phyloP scores from a whole-genome alignment of 2,113 vertebrate species.

The Cheilinus undulatus region DNA sequence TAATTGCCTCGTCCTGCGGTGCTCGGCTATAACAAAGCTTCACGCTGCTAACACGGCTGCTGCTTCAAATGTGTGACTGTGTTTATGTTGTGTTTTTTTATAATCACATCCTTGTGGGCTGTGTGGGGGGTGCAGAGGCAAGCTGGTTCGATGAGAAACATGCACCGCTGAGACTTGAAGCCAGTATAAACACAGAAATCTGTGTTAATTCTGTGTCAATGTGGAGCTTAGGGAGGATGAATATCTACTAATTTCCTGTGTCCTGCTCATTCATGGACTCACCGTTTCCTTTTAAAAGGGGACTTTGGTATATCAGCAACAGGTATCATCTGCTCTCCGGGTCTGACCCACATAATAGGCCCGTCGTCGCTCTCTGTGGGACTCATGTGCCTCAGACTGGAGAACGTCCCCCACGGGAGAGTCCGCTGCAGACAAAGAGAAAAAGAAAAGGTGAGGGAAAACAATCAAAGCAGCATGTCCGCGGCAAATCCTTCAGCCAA shows the following conservation, averaged over 20 bases:
- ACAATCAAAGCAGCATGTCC: conserved; percentile 1
- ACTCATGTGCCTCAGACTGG: conserved; percentile 91
- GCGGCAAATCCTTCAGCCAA: background rate
- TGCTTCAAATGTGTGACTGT: conserved; percentile 41
- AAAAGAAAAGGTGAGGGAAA: background rate
- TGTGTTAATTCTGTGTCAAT: background rate
- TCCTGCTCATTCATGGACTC: conserved; percentile 5
- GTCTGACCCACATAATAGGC: conserved; percentile 98
- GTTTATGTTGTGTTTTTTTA: conserved; percentile 30
- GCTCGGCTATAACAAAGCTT: conserved; percentile 58
- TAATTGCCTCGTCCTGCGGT: conserved; percentile 47
- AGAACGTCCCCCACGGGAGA: conserved; percentile 95
- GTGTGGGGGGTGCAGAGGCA: background rate
- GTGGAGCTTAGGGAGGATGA: conserved; percentile 4
- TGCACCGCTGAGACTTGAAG: conserved; percentile 30
- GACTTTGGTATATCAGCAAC: conserved; percentile 99
- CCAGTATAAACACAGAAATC: conserved; percentile 32
- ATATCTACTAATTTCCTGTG: background rate
- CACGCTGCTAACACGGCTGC: conserved; percentile 13
- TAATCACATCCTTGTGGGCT: conserved; percentile 31
- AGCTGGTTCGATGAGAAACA: conserved; percentile 29
- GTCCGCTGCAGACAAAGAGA: conserved; percentile 86
- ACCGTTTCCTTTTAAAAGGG: conserved; percentile 98
- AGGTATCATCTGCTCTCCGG: conserved; percentile 99
- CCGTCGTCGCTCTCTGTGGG: conserved; percentile 97